Evolutionary conservation across 2,113 vertebrate genomes (phyloP), one percentile per base, ranked within the genome.

Genomic region (Eubucco bourcierii): DNA sequence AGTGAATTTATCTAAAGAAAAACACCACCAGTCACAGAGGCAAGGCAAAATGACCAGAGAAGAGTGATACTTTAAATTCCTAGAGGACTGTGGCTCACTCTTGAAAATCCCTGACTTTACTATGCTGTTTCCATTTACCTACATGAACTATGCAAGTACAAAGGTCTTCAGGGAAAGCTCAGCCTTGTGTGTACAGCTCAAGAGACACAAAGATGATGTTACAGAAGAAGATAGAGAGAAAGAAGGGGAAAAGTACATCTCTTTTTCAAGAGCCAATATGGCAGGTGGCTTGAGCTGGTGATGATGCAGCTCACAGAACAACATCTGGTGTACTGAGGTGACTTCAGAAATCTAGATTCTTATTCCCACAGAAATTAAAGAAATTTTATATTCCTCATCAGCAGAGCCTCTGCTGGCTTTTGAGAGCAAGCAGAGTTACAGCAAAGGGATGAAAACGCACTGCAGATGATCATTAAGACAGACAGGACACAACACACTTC

Each of bases 221-320:
- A 31, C 27, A 67, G 50, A 55, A 2, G 31, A 75, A 84, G 63
- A 5, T 0, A 2, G 4, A 8, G 10, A 18, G 4, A 1, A 2
- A 12, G 15, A 27, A 28, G 21, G 21, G 5, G 8, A 12, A 12
- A 19, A n/a, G 15, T 3, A 1, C 50, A 60, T 31, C 59, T 68
- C 7, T 41, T 28, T 12, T 21, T 85, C n/a, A 55, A 37, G 29
- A 87, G 56, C 8, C 37, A 47, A 15, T 15, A 17, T 4, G 17
- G 31, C 12, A 68, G 9, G 2, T 33, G 80, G 34, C 34, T 44
- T 6, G 1, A 86, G n/a, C 47, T 13, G 4, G 14, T 24, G 24
- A 68, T 6, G 6, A 50, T 29, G 25, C 2, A 68, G 41, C 53
- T 75, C 4, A 16, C 5, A 50, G 28, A 84, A 17, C 23, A 39